phyloP scores from a whole-genome alignment of 1,140 invertebrate species.

The Dinoponera quadriceps region DNA sequence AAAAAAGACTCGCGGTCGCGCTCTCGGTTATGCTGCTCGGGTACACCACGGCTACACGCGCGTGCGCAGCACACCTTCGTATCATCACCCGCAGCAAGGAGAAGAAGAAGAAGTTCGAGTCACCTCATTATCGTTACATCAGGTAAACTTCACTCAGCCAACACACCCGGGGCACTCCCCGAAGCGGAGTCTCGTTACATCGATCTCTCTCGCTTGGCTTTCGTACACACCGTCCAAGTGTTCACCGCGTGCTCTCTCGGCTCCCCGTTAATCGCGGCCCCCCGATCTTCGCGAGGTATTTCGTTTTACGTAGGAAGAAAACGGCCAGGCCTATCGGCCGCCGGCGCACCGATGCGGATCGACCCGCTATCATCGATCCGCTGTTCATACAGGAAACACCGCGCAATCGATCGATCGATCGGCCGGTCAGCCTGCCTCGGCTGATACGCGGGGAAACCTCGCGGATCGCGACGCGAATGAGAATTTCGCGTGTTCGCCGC shows the following conservation, averaged over 20 bases:
- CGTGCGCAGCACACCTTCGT: neutral
- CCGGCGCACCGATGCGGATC: constrained; percentile 32
- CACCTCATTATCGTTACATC: constrained; percentile 38
- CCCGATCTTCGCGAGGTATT: constrained; percentile 24
- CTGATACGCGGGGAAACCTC: neutral
- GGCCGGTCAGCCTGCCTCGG: neutral
- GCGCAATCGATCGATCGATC: constrained; percentile 3
- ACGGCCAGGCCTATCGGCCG: constrained; percentile 54
- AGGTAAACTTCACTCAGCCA: constrained; percentile 32
- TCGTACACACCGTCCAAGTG: neutral
- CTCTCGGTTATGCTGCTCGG: neutral
- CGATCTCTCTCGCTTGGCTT: constrained; percentile 14
- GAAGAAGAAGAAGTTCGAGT: constrained; percentile 11
- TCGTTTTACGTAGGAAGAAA: constrained; percentile 40
- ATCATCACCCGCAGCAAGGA: neutral
- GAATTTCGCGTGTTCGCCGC: no score
- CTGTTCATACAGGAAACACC: constrained; percentile 33
- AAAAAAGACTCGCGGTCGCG: neutral
- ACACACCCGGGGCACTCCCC: constrained; percentile 26
- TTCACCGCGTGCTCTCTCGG: neutral
- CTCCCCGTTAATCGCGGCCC: constrained; percentile 37
- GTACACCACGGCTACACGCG: no score
- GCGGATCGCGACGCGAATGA: neutral
- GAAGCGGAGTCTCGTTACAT: constrained; percentile 36
- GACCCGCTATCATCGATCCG: constrained; percentile 56